Evolutionary conservation across 2,113 vertebrate genomes (phyloP).

Genomic region (Hydrochoerus hydrochaeris): DNA sequence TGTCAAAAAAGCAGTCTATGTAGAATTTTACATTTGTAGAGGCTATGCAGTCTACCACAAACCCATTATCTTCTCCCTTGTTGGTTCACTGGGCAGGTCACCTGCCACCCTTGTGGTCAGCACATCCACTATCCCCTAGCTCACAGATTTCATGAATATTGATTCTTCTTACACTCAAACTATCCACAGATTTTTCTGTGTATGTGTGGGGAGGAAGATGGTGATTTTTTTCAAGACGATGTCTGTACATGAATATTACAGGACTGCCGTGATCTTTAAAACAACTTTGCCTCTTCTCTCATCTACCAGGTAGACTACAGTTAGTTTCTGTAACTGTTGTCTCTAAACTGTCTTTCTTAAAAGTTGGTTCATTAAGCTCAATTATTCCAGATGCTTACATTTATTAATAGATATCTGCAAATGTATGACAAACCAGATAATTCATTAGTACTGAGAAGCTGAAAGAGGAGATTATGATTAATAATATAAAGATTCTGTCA

Average conservation of each 20-base stretch:
- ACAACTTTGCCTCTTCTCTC: neutral
- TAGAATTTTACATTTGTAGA: neutral
- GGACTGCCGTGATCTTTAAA: neutral
- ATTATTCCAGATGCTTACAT: neutral
- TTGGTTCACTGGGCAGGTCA: neutral
- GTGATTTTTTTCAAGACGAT: neutral
- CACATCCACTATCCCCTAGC: neutral
- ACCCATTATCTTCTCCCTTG: accelerated
- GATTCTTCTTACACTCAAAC: neutral
- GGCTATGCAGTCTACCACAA: accelerated
- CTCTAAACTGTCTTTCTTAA: neutral
- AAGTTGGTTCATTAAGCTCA: neutral
- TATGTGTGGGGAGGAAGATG: neutral
- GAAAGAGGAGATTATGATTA: neutral
- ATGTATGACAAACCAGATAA: neutral
- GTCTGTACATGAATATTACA: neutral
- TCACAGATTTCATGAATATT: neutral
- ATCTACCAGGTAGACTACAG: neutral
- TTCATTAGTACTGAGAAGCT: neutral
- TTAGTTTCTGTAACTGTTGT: neutral
- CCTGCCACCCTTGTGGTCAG: neutral
- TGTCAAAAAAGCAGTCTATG: neutral
- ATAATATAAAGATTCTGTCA: neutral
- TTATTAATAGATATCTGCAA: neutral
- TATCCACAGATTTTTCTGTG: neutral